Evolutionary conservation across 30 jellyfish, hydroid and myxozoan genomes (phyloP).

Genomic region (Pelagia noctiluca): DNA sequence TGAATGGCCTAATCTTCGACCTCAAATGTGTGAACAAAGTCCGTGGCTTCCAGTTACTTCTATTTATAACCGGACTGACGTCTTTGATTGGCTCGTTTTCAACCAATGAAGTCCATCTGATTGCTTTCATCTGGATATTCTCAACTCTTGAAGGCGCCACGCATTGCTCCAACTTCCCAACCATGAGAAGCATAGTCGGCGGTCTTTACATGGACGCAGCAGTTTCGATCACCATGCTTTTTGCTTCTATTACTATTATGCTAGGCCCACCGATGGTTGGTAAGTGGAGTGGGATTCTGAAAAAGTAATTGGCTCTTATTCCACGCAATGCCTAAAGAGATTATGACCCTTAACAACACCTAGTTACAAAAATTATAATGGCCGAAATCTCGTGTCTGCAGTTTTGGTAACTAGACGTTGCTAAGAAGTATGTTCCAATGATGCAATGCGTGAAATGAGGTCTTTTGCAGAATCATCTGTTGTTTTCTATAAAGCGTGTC

Average conservation of each 20-base stretch:
- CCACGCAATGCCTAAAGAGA: too few relatives aligned
- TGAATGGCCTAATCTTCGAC: conserved; percentile 55
- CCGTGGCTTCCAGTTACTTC: conserved; percentile 1
- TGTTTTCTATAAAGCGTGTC: too few relatives aligned
- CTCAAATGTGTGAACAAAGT: conserved; percentile 13
- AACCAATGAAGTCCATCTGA: conserved; percentile 27
- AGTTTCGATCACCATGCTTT: conserved; percentile 6
- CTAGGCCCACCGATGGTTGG: conserved; percentile 50
- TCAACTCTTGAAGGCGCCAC: conserved; percentile 40
- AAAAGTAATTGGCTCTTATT: too few relatives aligned
- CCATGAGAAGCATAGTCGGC: conserved; percentile 22
- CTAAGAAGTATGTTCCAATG: too few relatives aligned
- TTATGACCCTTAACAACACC: too few relatives aligned
- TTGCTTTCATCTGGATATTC: conserved; percentile 48
- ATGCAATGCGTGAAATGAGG: too few relatives aligned
- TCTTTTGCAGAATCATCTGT: too few relatives aligned
- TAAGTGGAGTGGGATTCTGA: too few relatives aligned
- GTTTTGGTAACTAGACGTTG: too few relatives aligned
- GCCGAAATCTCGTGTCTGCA: too few relatives aligned
- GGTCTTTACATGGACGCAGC: conserved; percentile 24
- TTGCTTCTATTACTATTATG: conserved; percentile 27
- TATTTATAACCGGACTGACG: conserved; percentile 33
- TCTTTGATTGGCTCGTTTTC: conserved; percentile 58
- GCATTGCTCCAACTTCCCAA: conserved; percentile 23
- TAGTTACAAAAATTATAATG: too few relatives aligned